Evolutionary conservation across 2,113 vertebrate genomes (phyloP).

Genomic region (Climacteris rufus): DNA sequence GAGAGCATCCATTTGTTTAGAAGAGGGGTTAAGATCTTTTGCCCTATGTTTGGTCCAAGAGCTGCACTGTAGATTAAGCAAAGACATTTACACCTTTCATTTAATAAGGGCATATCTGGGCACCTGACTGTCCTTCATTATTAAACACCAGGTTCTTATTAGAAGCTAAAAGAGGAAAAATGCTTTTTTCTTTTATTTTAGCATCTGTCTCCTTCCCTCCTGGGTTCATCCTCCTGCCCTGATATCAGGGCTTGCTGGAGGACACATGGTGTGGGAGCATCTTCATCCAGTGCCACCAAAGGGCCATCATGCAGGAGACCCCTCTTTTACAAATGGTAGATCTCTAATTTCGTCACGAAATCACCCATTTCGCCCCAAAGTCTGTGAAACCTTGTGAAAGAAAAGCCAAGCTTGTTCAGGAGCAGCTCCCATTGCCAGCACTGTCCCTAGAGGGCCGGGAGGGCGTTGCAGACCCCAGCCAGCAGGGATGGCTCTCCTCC

Average conservation of each 20-base stretch:
- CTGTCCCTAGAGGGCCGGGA: rapidly evolving
- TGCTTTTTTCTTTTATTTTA: not conserved
- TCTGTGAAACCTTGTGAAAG: not conserved
- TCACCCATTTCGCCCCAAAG: not conserved
- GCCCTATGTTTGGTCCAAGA: not conserved
- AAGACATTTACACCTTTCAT: not conserved
- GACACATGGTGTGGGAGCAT: not conserved
- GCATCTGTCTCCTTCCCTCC: not conserved
- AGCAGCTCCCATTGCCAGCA: rapidly evolving
- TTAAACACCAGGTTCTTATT: not conserved
- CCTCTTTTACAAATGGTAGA: not conserved
- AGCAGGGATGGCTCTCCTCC: rapidly evolving
- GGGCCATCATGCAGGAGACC: rapidly evolving
- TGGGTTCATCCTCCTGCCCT: not conserved
- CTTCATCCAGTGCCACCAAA: not conserved
- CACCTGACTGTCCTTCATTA: not conserved
- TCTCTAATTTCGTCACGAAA: not conserved
- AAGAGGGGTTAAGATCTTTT: conserved; percentile 1
- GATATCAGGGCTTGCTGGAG: not conserved
- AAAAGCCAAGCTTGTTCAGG: not conserved
- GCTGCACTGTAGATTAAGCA: not conserved
- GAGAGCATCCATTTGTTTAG: not conserved
- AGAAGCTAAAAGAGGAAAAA: not conserved
- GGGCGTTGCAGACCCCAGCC: not conserved
- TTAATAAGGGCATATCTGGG: not conserved